Percentiles rank a stretch among this genome's conserved stretches.
phyloP scores from a whole-genome alignment of 1,140 invertebrate genomes.

The Andricus grossulariae region DNA sequence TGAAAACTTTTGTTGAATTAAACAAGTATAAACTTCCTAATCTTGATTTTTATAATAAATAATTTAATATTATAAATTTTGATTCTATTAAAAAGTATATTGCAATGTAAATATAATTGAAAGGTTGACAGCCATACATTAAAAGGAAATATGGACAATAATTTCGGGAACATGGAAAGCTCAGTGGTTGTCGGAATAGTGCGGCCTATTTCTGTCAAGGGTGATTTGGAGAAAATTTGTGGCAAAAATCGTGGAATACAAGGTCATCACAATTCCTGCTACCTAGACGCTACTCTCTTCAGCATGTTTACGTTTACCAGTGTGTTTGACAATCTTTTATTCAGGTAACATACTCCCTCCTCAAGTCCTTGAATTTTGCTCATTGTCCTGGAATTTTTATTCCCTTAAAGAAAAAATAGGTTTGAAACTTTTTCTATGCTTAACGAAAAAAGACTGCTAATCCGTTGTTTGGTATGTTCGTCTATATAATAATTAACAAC shows the following conservation, averaged over 20 bases:
- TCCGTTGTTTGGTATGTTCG: no score
- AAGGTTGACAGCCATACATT: conserved; percentile 55
- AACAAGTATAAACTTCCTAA: no score
- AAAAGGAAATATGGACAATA: conserved; percentile 49
- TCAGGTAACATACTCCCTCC: conserved; percentile 77
- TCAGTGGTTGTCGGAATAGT: conserved; percentile 87
- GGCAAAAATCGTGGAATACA: conserved; percentile 93
- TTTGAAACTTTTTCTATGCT: no score
- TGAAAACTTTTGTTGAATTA: no score
- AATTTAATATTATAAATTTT: no score
- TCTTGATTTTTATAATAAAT: no score
- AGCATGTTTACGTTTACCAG: conserved; percentile 97
- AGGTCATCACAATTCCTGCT: conserved; percentile 98
- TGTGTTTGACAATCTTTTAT: conserved; percentile 93
- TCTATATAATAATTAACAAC: no score
- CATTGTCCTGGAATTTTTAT: no score
- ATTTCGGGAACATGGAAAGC: conserved; percentile 82
- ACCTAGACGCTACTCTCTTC: conserved; percentile 96
- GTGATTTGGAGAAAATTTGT: conserved; percentile 81
- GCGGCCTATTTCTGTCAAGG: conserved; percentile 82
- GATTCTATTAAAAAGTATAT: conserved; percentile 24
- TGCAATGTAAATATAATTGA: conserved; percentile 11
- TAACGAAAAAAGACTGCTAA: no score
- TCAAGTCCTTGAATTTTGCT: no score
- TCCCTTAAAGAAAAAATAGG: no score